Evolutionary conservation across 2,797 vertebrate genomes (phyloP).

Genomic region (Sebastes trivittatus): DNA sequence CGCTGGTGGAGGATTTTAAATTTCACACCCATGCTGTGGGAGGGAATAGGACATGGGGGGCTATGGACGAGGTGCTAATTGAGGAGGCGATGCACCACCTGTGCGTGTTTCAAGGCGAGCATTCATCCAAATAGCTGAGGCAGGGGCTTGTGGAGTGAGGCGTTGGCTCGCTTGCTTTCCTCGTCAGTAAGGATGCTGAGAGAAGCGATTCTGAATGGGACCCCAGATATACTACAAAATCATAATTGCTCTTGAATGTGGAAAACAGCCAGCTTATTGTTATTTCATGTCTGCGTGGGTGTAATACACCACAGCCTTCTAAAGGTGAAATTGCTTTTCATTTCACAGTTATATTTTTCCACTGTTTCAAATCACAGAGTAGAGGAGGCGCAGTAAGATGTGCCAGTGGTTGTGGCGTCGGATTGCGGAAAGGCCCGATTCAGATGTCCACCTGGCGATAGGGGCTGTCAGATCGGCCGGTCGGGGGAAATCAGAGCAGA

Average conservation of each 20-base stretch:
- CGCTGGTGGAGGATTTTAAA: constrained; percentile 49
- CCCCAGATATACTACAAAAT: constrained; percentile 45
- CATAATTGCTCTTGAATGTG: constrained; percentile 52
- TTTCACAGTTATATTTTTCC: neutral
- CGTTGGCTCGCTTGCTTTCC: constrained; percentile 16
- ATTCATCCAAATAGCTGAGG: constrained; percentile 56
- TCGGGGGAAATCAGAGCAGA: constrained; percentile 72
- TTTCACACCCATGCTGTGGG: constrained; percentile 55
- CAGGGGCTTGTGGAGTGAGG: constrained; percentile 36
- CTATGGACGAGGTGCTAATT: constrained; percentile 75
- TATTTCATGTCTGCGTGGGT: constrained; percentile 33
- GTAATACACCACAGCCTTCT: constrained; percentile 24
- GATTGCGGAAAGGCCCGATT: constrained; percentile 43
- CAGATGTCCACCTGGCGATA: constrained; percentile 53
- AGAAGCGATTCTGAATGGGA: constrained; percentile 49
- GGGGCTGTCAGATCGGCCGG: constrained; percentile 62
- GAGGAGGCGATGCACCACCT: constrained; percentile 63
- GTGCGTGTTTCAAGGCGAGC: constrained; percentile 42
- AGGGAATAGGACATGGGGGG: constrained; percentile 51
- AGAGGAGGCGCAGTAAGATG: neutral
- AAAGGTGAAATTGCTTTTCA: constrained; percentile 14
- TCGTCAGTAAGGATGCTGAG: constrained; percentile 40
- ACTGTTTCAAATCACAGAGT: neutral
- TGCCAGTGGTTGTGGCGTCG: constrained; percentile 3
- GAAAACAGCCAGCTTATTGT: constrained; percentile 46